A percentile compares a stretch with the other conserved stretches of the same genome.
Conservation (phyloP, 1,140 invertebrate genomes). For the Brachionus sp. region DNA sequence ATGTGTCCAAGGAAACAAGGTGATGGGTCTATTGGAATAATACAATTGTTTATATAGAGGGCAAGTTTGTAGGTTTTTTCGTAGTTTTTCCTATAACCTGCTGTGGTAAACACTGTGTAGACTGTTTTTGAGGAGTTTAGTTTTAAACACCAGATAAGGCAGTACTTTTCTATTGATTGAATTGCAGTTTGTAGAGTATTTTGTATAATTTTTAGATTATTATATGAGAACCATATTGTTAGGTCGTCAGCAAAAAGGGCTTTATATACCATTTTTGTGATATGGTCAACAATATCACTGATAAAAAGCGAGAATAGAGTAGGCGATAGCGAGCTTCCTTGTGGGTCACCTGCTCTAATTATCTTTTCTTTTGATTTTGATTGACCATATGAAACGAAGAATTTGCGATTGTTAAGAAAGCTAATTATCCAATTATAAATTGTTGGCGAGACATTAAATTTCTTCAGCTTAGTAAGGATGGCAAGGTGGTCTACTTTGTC, state of each 20-base stretch:
- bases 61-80: too few species aligned
- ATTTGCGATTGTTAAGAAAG: not conserved
- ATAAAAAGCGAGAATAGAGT: not conserved
- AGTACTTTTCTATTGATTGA: too few species aligned
- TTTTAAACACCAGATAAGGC: not conserved
- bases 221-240: not conserved
- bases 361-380: not conserved
- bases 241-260: not conserved
- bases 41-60: not conserved
- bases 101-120: too few species aligned
- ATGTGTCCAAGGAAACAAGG: not conserved
- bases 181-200: not conserved
- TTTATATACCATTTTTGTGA: not conserved
- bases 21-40: not conserved
- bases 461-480: not conserved
- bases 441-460: not conserved
- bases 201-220: not conserved
- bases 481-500: constrained; percentile 5
- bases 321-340: not conserved
- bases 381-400: not conserved
- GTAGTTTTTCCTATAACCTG: too few species aligned
- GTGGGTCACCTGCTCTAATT: not conserved
- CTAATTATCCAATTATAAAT: not conserved
- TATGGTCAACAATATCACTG: not conserved
- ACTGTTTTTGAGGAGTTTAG: not conserved